These are phyloP conservation scores for Notiomystis cincta DNA, from an alignment of 2,113 vertebrate genomes.

Conservation along the genomic window DNA sequence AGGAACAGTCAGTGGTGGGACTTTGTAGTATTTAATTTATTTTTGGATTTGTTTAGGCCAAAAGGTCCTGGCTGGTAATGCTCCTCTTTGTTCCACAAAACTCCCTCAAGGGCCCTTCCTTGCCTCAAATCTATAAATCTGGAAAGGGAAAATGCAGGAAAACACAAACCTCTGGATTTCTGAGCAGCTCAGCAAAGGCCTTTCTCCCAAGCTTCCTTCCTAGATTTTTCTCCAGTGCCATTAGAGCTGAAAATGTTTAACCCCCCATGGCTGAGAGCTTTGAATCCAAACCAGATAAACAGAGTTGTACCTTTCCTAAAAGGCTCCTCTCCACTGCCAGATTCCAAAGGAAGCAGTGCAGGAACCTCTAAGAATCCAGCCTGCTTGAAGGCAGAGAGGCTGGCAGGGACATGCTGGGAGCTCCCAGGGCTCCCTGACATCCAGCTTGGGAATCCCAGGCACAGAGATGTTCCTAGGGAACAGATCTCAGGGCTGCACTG, in stretches of 20 bases:
- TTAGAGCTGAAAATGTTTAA: neutral
- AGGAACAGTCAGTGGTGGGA: neutral
- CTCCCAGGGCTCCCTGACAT: neutral
- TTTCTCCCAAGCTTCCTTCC: neutral
- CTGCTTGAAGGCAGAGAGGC: neutral
- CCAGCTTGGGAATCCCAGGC: neutral
- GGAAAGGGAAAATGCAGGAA: neutral
- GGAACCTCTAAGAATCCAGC: neutral
- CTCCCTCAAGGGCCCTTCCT: neutral
- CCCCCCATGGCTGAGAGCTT: neutral
- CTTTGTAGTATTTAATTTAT: neutral
- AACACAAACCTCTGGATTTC: neutral
- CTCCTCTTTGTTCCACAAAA: neutral
- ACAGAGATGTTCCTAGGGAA: neutral
- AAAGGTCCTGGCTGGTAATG: neutral
- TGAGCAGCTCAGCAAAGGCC: neutral
- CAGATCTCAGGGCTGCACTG: neutral
- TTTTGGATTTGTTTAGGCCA: neutral
- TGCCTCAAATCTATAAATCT: neutral
- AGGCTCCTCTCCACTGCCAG: neutral
- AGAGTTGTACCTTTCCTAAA: neutral
- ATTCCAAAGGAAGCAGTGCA: neutral
- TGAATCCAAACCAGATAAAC: neutral
- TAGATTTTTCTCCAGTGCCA: neutral
- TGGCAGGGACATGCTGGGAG: neutral